Percentiles rank a stretch among this genome's conserved stretches.
phyloP scores from a whole-genome alignment of 2,113 vertebrate genomes.

The Mellivora capensis region DNA sequence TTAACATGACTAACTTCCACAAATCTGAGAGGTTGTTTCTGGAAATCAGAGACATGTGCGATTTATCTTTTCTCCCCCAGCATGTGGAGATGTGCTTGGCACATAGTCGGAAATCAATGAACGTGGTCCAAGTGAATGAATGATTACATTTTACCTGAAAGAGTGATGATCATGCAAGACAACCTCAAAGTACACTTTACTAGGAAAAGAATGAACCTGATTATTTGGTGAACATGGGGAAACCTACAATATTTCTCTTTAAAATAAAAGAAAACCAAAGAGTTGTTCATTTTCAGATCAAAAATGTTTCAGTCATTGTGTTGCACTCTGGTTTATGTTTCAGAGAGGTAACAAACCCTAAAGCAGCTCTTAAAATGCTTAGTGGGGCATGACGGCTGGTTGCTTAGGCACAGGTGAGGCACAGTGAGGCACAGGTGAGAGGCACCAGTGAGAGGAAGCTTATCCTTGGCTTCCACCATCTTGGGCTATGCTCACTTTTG shows the following conservation, averaged over 20 bases:
- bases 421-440: background rate
- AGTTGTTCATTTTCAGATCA: background rate
- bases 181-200: background rate
- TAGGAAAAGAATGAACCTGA: background rate
- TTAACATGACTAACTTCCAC: background rate
- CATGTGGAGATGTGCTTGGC: background rate
- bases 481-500: background rate
- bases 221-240: background rate
- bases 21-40: background rate
- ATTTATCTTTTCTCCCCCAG: background rate
- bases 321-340: background rate
- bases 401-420: background rate
- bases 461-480: background rate
- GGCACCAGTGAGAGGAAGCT: background rate
- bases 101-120: background rate
- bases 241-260: background rate
- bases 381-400: rapidly evolving
- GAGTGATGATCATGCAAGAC: background rate
- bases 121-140: background rate
- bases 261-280: background rate
- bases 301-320: background rate
- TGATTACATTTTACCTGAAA: background rate
- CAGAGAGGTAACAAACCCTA: background rate
- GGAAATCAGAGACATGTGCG: background rate
- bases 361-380: background rate